Evolutionary conservation across 2,888 invertebrate genomes (phyloP), one percentile per base, ranked within the genome.

Genomic region (Sphinx pinastri): DNA sequence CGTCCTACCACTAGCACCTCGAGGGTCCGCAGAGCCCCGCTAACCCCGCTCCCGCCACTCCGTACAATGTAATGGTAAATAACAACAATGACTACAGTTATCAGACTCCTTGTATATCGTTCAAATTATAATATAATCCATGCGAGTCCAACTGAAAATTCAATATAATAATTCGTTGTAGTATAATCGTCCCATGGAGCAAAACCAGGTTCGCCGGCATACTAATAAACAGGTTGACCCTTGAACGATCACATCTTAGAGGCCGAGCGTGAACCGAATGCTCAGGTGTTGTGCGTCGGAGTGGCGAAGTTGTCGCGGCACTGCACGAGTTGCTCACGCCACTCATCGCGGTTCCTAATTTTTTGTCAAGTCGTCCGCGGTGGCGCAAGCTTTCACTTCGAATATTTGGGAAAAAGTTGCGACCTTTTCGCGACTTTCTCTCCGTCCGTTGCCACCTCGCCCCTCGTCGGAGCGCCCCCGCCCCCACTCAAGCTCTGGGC

Each of bases 341-440:
- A 63, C 12, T 63, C 49, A 63, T 13, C 66, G 67, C 71, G 70
- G 60, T 71, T 76, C 75, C 76, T 80, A 51, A n/a, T 85, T 85
- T 88, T 87, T 85, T 82, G 87, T 86, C 85, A 87, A 86, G 84
- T 87, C 85, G 85, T 88, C 86, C 88, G 84, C 83, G 80, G 84
- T 82, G 78, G 81, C 74, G 82, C 84, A 74, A 79, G 91, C 93
- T 94, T 94, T 93, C 93, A 89, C 93, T 92, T 82, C 78, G 91
- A 93, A 93, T 94, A 94, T 94, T 94, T 94, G 92, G 93, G 90
- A 91, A 93, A 93, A 93, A 93, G 93, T 88, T 83, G 84, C 93
- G 92, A 94, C 93, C 93, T 94, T 93, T 93, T 90, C 85, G 89
- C 90, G 83, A 91, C 93, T 93, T 94, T 93, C 93, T 88, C 90